These are phyloP conservation scores for Andrena haemorrhoa DNA, from an alignment of 2,888 invertebrate genomes.

Conservation along the genomic window DNA sequence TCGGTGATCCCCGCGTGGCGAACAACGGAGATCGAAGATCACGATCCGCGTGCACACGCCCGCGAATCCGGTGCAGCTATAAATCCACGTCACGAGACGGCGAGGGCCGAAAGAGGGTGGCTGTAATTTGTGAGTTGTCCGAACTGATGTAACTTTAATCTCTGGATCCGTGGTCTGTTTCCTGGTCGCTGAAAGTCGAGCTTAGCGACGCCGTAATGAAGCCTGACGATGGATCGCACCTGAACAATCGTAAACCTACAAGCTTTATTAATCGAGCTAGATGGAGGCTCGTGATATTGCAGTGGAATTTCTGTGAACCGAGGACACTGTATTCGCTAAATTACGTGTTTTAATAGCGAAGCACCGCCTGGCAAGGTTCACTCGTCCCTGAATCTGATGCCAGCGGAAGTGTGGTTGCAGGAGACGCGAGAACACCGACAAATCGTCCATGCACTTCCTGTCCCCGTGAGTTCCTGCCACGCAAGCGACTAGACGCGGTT, in stretches of 20 bases:
- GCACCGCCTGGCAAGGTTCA: neutral
- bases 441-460: constrained; percentile 34
- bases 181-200: too few species aligned
- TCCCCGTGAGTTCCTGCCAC: constrained; percentile 4
- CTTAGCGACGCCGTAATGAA: too few species aligned
- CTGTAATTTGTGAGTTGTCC: neutral
- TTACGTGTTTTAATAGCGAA: neutral
- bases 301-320: too few species aligned
- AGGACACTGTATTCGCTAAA: too few species aligned
- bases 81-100: constrained; percentile 29
- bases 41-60: constrained; percentile 20
- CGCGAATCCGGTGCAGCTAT: constrained; percentile 8
- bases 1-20: neutral
- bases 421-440: neutral
- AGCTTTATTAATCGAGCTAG: too few species aligned
- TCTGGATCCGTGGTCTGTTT: neutral
- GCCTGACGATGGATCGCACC: too few species aligned
- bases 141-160: neutral
- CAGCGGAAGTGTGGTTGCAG: constrained; percentile 31
- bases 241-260: too few species aligned
- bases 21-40: constrained; percentile 41
- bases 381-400: constrained; percentile 30
- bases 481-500: constrained; percentile 45
- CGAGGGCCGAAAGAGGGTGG: neutral
- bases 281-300: too few species aligned